Evolutionary conservation across 1,140 invertebrate genomes (phyloP).

Genomic region (Vanessa tameamea): DNA sequence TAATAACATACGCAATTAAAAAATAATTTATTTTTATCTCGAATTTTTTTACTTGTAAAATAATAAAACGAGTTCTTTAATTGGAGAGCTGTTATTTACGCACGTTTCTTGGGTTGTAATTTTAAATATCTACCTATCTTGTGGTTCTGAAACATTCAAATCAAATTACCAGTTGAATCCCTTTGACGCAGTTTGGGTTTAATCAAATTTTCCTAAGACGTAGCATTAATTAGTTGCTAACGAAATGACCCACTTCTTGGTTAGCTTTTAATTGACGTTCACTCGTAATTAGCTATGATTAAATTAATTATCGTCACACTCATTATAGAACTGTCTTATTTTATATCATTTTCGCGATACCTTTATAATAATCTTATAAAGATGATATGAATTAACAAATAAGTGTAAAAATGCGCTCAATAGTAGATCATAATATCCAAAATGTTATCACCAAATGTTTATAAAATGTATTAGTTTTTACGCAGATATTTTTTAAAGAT

Average conservation of each 20-base stretch:
- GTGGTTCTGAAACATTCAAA: constrained; percentile 7
- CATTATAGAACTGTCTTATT: too few relatives aligned
- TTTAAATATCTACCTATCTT: not conserved
- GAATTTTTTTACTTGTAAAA: too few relatives aligned
- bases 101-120: not conserved
- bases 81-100: not conserved
- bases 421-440: too few relatives aligned
- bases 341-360: too few relatives aligned
- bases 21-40: too few relatives aligned
- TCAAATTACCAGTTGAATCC: not conserved
- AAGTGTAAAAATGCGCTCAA: too few relatives aligned
- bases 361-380: too few relatives aligned
- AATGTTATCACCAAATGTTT: too few relatives aligned
- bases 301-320: not conserved
- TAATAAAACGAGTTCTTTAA: not conserved
- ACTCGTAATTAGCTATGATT: not conserved
- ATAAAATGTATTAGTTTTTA: too few relatives aligned
- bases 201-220: not conserved
- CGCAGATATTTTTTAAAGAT: too few relatives aligned
- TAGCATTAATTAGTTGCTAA: not conserved
- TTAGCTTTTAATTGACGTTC: not conserved
- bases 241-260: constrained; percentile 1
- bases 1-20: too few relatives aligned
- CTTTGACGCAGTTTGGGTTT: constrained; percentile 1
- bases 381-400: too few relatives aligned